Evolutionary conservation across 2,888 invertebrate genomes (phyloP), one percentile per base, ranked within the genome.

Genomic region (Ormia ochracea): DNA sequence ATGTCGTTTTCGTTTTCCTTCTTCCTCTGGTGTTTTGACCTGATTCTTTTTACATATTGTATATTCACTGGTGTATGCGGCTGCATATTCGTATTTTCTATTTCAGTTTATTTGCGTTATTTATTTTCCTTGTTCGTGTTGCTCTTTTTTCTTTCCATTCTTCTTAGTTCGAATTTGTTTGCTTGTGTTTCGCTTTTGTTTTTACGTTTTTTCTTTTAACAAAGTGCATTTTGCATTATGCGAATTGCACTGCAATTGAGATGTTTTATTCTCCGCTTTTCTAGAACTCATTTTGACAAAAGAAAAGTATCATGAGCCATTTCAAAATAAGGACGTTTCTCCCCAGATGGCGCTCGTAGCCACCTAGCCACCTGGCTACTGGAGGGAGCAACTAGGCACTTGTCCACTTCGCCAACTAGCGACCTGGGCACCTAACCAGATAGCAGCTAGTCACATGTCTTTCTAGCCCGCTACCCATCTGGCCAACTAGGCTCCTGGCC

Each of bases 21-120:
- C 38, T 54, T 66, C 54, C 79, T 66, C 70, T 74, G 58, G 65
- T 66, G 59, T 75, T 79, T 79, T 79, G 79, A 79, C 74, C 79
- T 75, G 74, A 75, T 75, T 75, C 79, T 66, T 59, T 59, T 58
- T 23, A 21, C 54, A 48, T n/a, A 63, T 54, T 65, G 56, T 21
- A 26, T 19, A 14, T 28, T 7, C n/a, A 21, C 10, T 4, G 26
- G 17, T 12, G 45, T 45, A 10, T 45, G n/a, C 45, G 17, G 28
- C 50, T 26, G 56, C 45, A 58, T 52, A 65, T 65, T 66, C 59
- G 31, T 36, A 36, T 41, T 75, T 66, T 68, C 45, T 61, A 69
- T 69, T 75, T 68, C 19, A 19, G 31, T 66, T 59, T 75, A 58
- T 59, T 36, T 68, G 31, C 69, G 12, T 26, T 45, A 43, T 58